phyloP scores from a whole-genome alignment of 1,140 invertebrate species.

The Neuroterus valhalla region DNA sequence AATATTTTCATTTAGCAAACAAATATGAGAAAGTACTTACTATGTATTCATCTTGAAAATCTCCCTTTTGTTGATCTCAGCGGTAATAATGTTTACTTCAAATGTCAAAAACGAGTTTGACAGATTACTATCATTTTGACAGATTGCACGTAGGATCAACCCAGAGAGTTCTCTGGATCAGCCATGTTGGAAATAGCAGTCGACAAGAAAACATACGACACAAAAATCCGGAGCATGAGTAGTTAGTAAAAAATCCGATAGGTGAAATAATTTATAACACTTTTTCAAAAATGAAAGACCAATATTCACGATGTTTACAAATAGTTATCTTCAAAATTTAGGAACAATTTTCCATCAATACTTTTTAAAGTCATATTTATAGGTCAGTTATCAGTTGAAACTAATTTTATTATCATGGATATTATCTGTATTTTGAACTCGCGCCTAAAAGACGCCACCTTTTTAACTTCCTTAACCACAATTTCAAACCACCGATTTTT shows the following conservation, averaged over 20 bases:
- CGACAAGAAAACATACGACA: slow-evolving; percentile 9
- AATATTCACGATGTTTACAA: too few species aligned
- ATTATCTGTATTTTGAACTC: neutral
- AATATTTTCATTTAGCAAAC: neutral
- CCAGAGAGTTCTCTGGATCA: too few species aligned
- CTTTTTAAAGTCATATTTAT: too few species aligned
- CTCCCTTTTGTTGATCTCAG: neutral
- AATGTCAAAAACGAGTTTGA: slow-evolving; percentile 16
- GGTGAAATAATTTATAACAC: neutral
- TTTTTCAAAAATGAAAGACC: too few species aligned
- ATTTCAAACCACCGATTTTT: neutral
- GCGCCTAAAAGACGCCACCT: neutral
- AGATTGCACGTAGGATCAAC: neutral
- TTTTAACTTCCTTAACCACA: neutral
- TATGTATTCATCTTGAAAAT: slow-evolving; percentile 10
- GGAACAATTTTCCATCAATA: too few species aligned
- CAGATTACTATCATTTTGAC: slow-evolving; percentile 24
- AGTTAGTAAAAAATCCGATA: neutral
- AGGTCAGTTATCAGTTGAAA: too few species aligned
- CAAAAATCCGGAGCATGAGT: neutral
- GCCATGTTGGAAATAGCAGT: slow-evolving; percentile 28
- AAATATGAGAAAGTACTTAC: slow-evolving; percentile 6
- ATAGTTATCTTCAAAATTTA: too few species aligned
- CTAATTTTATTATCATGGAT: neutral
- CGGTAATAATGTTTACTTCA: neutral